phyloP scores from a whole-genome alignment of 53 echinoderm and acorn worm genomes.

The Antedon mediterranea region DNA sequence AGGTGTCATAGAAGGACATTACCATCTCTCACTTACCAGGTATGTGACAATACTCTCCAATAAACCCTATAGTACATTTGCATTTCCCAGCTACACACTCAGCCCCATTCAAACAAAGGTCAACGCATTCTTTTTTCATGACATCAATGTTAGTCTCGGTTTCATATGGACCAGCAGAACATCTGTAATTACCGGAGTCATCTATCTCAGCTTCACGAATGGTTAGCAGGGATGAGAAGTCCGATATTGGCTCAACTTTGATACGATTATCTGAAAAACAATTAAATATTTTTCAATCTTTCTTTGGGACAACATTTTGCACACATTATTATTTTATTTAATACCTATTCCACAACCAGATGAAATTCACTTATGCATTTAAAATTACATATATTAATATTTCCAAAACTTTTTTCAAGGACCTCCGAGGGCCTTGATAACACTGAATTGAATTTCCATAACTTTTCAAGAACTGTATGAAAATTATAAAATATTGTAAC shows the following conservation, averaged over 20 bases:
- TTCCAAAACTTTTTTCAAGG: too few species aligned
- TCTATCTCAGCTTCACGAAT: neutral
- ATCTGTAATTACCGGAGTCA: constrained; percentile 49
- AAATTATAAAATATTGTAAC: too few species aligned
- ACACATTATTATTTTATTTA: too few species aligned
- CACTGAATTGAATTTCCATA: too few species aligned
- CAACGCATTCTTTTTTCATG: constrained; percentile 14
- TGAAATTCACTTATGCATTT: too few species aligned
- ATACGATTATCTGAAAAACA: neutral
- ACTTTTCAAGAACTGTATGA: too few species aligned
- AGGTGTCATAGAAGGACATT: too few species aligned
- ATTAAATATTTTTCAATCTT: neutral
- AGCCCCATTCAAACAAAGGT: constrained; percentile 58
- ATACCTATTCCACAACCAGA: too few species aligned
- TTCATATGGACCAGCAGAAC: constrained; percentile 22
- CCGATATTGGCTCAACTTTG: neutral
- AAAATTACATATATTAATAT: too few species aligned
- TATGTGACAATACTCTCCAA: constrained; percentile 70
- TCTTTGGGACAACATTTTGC: too few species aligned
- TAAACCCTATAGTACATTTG: constrained; percentile 50
- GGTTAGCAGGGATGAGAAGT: neutral
- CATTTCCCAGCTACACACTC: constrained; percentile 54
- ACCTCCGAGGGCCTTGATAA: too few species aligned
- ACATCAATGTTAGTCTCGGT: neutral
- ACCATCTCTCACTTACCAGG: constrained; percentile 18